phyloP scores from a whole-genome alignment of 2,113 vertebrate species.

The Todiramphus saurophagus region DNA sequence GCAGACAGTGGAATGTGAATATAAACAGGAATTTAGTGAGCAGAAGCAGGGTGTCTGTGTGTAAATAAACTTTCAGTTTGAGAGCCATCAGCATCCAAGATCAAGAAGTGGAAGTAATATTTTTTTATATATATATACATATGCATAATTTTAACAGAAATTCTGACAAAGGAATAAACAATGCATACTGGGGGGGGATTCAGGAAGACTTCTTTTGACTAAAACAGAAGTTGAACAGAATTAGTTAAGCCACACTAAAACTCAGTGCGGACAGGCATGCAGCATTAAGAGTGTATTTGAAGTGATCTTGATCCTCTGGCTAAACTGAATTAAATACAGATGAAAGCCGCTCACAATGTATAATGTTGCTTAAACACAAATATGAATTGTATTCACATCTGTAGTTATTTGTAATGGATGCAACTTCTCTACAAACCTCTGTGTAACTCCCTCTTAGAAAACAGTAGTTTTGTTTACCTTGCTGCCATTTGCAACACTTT shows the following conservation, averaged over 20 bases:
- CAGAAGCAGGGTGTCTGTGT: not conserved
- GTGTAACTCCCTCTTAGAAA: not conserved
- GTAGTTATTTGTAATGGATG: not conserved
- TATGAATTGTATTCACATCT: not conserved
- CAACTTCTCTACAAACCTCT: not conserved
- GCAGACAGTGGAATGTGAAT: not conserved
- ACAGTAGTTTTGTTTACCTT: not conserved
- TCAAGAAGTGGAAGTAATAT: not conserved
- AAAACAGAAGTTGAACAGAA: not conserved
- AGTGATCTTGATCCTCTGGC: not conserved
- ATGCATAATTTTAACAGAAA: not conserved
- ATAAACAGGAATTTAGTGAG: not conserved
- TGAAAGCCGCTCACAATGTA: not conserved
- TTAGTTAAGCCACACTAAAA: not conserved
- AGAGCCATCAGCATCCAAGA: not conserved
- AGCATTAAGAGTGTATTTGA: not conserved
- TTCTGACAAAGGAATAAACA: not conserved
- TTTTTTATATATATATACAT: not conserved
- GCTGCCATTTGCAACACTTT: not conserved
- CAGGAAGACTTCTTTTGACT: not conserved
- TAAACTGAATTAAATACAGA: not conserved
- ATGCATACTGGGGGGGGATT: fast-evolving
- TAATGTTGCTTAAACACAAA: not conserved
- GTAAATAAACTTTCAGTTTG: not conserved
- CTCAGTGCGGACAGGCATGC: not conserved